These are phyloP conservation scores for Pristionchus entomophagus DNA, from an alignment of 2,888 invertebrate species.

Conservation along the genomic window DNA sequence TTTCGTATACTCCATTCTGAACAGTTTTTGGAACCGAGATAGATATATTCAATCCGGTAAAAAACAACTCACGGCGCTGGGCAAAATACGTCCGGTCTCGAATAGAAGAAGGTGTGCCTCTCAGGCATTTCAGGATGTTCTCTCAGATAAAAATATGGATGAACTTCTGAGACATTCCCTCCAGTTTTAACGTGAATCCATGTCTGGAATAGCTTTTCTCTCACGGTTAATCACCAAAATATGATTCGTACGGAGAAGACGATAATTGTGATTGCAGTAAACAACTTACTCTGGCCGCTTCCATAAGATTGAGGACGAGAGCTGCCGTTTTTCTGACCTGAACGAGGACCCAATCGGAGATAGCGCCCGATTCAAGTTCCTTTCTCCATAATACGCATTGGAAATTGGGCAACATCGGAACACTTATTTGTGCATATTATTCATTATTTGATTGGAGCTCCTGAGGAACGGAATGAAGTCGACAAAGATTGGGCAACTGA, in stretches of 20 bases:
- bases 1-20: too few species aligned
- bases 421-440: conserved; percentile 14
- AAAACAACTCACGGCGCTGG: neutral
- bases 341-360: neutral
- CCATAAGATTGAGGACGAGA: neutral
- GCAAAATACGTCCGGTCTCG: neutral
- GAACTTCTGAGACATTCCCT: conserved; percentile 25
- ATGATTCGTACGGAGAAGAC: neutral
- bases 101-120: conserved; percentile 20
- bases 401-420: neutral
- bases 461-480: conserved; percentile 9
- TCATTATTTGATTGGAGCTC: conserved; percentile 24
- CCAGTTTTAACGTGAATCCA: neutral
- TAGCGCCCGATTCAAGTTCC: neutral
- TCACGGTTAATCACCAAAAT: neutral
- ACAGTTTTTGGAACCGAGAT: too few species aligned
- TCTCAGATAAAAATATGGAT: conserved; percentile 16
- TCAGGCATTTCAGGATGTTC: neutral
- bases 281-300: conserved; percentile 17
- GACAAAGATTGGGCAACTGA: conserved; percentile 5
- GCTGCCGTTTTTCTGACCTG: neutral
- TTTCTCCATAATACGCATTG: neutral
- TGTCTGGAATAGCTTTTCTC: neutral
- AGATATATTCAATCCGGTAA: too few species aligned
- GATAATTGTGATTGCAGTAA: neutral